These are phyloP conservation scores for Gymnosoma rotundatum DNA, from an alignment of 2,888 invertebrate genomes.

Conservation along the genomic window DNA sequence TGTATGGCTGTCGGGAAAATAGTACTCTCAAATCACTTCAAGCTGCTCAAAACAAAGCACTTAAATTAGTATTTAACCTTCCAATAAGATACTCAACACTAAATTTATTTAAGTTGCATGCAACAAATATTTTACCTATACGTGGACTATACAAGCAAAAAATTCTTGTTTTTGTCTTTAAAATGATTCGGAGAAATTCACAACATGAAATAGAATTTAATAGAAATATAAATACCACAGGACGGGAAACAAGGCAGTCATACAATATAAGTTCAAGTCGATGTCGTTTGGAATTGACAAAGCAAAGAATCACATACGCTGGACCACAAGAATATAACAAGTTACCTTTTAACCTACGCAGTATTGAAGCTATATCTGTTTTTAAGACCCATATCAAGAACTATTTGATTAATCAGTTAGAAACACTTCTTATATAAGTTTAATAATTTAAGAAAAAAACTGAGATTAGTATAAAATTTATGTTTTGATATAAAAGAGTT, in stretches of 20 bases:
- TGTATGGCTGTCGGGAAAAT: not conserved
- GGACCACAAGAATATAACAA: no score
- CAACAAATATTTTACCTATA: not conserved
- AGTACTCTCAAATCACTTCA: not conserved
- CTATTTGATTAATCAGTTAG: no score
- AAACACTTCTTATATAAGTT: no score
- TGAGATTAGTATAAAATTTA: no score
- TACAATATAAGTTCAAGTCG: not conserved
- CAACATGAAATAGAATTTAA: not conserved
- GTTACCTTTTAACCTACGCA: no score
- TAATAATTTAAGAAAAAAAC: no score
- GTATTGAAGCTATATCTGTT: no score
- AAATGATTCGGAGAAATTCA: not conserved
- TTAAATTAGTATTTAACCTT: not conserved
- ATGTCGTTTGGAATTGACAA: not conserved
- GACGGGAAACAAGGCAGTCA: not conserved
- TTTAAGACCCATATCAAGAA: no score
- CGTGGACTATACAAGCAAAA: not conserved
- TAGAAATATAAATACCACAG: not conserved
- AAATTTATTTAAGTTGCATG: not conserved
- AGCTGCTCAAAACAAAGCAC: slow-evolving; percentile 1
- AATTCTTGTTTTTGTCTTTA: not conserved
- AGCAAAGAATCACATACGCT: not conserved
- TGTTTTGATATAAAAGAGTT: no score
- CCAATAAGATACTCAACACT: not conserved